Evolutionary conservation across 2,888 invertebrate species (phyloP).

Genomic region (Cephonodes hylas): DNA sequence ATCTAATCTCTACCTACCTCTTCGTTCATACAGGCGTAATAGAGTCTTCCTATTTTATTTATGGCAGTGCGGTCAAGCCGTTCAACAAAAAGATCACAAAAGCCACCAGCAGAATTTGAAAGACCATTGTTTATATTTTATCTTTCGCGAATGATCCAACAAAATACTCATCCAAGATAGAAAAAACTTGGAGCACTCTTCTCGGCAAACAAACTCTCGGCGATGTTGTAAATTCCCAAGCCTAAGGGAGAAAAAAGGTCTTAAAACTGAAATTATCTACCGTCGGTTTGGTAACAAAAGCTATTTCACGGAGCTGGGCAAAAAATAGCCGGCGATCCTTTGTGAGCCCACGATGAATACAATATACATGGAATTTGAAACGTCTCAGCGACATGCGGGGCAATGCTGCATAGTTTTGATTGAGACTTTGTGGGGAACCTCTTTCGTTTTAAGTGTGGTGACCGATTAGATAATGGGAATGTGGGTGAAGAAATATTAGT

Average conservation of each 20-base stretch:
- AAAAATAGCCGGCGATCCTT: constrained; percentile 15
- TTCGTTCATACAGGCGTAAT: too few species aligned
- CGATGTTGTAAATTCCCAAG: neutral
- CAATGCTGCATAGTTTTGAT: neutral
- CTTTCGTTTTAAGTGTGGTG: too few species aligned
- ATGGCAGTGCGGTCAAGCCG: too few species aligned
- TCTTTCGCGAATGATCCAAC: neutral
- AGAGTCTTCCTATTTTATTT: too few species aligned
- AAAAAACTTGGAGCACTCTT: neutral
- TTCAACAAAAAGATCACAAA: neutral
- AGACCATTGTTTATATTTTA: neutral
- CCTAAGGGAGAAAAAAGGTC: constrained; percentile 4
- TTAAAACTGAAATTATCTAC: constrained; percentile 9
- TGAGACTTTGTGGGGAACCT: neutral
- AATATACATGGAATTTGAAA: constrained; percentile 21
- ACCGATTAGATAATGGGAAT: too few species aligned
- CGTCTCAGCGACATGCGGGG: neutral
- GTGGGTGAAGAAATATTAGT: too few species aligned
- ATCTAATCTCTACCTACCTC: too few species aligned
- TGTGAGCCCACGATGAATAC: constrained; percentile 20
- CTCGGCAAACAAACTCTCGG: constrained; percentile 10
- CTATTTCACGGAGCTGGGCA: constrained; percentile 12
- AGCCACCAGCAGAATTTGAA: neutral
- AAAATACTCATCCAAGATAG: neutral
- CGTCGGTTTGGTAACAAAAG: constrained; percentile 7